Conservation (phyloP, 2,113 vertebrate species). For the Maccullochella peelii region DNA sequence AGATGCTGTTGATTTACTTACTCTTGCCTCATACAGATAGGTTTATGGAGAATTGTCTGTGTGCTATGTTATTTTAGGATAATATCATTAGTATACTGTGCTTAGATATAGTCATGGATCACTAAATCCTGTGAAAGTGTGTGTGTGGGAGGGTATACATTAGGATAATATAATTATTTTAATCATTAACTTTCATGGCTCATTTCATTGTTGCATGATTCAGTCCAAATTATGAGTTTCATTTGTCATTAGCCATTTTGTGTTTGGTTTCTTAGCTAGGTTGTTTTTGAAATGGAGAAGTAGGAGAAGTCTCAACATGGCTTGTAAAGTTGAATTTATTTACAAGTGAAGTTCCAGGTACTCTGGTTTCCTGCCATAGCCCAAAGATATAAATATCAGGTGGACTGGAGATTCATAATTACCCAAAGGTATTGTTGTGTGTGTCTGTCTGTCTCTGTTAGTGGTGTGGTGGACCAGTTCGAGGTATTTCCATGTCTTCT, state of each 20-base stretch:
- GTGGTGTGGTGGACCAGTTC: not conserved
- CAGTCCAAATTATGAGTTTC: not conserved
- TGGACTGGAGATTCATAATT: not conserved
- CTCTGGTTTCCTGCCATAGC: slow-evolving; percentile 23
- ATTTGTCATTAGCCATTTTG: not conserved
- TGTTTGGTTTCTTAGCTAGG: not conserved
- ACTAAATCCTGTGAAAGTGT: not conserved
- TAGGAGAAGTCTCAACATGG: slow-evolving; percentile 1
- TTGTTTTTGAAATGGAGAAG: not conserved
- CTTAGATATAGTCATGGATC: not conserved
- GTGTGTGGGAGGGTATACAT: not conserved
- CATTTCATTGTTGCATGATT: not conserved
- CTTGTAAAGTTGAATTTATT: slow-evolving; percentile 33
- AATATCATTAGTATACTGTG: not conserved
- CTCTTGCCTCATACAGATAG: not conserved
- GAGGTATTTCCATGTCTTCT: not conserved
- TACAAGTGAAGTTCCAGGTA: slow-evolving; percentile 38
- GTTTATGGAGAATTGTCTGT: not conserved
- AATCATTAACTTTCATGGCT: not conserved
- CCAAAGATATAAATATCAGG: slow-evolving; percentile 27
- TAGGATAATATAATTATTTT: not conserved
- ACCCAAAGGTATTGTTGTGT: not conserved
- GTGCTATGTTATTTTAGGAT: not conserved
- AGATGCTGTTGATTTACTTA: slow-evolving; percentile 5
- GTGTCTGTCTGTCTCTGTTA: not conserved